phyloP scores from a whole-genome alignment of 1,140 invertebrate genomes.

The Drosophila nigromelanica region DNA sequence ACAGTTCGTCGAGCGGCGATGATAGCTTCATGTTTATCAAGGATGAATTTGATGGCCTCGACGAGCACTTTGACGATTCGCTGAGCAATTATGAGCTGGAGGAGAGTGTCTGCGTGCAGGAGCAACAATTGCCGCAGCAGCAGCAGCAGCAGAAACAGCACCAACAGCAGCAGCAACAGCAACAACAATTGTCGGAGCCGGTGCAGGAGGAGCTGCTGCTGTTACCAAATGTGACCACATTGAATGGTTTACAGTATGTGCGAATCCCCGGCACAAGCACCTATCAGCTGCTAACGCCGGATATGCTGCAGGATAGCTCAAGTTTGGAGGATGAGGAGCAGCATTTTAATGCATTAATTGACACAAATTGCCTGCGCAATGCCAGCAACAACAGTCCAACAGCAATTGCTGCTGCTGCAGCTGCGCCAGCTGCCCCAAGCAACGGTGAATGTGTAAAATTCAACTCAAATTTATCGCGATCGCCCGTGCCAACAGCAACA shows the following conservation, averaged over 20 bases:
- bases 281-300: conserved; percentile 84
- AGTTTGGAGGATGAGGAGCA: conserved; percentile 61
- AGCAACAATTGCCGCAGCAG: conserved; percentile 1
- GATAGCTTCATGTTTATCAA: conserved; percentile 80
- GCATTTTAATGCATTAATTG: conserved; percentile 66
- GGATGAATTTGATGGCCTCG: conserved; percentile 70
- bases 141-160: conserved; percentile 1
- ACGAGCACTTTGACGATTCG: conserved; percentile 74
- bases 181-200: not conserved
- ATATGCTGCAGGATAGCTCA: conserved; percentile 70
- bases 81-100: conserved; percentile 75
- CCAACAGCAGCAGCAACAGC: conserved; percentile 1
- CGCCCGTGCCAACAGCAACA: conserved; percentile 66
- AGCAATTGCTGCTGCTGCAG: conserved; percentile 21
- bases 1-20: conserved; percentile 71
- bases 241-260: conserved; percentile 84
- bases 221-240: conserved; percentile 76
- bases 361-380: conserved; percentile 59
- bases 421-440: conserved; percentile 64
- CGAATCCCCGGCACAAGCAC: conserved; percentile 84
- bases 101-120: conserved; percentile 23
- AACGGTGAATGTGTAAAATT: conserved; percentile 64
- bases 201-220: conserved; percentile 24
- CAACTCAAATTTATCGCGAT: conserved; percentile 54
- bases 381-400: conserved; percentile 20